Percentiles rank a stretch among this genome's conserved stretches.
Conservation (phyloP, 2,888 invertebrate species). For the Zygothrica quintamaculata region DNA sequence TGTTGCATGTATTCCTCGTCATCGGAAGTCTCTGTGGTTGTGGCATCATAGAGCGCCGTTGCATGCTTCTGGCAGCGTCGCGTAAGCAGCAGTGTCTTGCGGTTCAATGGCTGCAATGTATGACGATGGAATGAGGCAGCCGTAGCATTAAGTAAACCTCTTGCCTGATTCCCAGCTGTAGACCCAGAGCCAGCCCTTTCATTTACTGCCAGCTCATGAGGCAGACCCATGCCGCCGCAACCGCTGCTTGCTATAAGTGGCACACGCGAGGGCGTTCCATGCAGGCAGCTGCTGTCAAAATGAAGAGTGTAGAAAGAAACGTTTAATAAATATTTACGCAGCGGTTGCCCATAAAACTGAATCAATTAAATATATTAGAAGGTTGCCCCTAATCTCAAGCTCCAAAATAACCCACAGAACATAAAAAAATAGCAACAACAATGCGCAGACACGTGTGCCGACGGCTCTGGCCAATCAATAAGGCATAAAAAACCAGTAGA, state of each 20-base stretch:
- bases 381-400: constrained; percentile 29
- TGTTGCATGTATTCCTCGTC: constrained; percentile 78
- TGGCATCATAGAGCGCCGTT: constrained; percentile 66
- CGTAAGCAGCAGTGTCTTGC: constrained; percentile 63
- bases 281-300: constrained; percentile 84
- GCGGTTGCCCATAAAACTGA: constrained; percentile 55
- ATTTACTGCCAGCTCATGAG: constrained; percentile 41
- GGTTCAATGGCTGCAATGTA: constrained; percentile 71
- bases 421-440: constrained; percentile 20
- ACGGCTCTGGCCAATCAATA: constrained; percentile 61
- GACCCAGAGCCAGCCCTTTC: constrained; percentile 31
- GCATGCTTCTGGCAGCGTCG: constrained; percentile 70
- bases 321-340: constrained; percentile 65
- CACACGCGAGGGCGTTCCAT: constrained; percentile 91
- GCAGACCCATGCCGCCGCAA: constrained; percentile 34
- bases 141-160: constrained; percentile 71
- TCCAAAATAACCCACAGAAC: constrained; percentile 5
- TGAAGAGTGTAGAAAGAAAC: constrained; percentile 24
- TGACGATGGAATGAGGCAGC: constrained; percentile 79
- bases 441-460: constrained; percentile 33
- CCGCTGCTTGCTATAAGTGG: constrained; percentile 87
- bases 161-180: constrained; percentile 44
- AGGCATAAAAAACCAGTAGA: constrained; percentile 47
- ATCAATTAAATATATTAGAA: constrained; percentile 61
- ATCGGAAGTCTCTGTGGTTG: constrained; percentile 78